phyloP scores from a whole-genome alignment of 2,797 vertebrate species.

The Sphenodon punctatus region DNA sequence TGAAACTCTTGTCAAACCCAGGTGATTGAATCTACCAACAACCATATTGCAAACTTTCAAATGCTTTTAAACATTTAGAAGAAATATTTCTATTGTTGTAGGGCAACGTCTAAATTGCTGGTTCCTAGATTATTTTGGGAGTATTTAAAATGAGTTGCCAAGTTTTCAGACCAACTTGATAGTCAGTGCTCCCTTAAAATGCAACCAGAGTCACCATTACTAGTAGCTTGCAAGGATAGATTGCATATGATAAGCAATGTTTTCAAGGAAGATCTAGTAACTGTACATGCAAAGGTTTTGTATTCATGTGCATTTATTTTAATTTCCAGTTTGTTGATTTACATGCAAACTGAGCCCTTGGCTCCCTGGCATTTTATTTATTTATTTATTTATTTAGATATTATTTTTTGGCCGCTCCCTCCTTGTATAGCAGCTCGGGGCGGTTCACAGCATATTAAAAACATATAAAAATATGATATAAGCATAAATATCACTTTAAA shows the following conservation, averaged over 20 bases:
- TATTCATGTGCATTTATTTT: background rate
- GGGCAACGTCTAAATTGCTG: background rate
- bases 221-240: background rate
- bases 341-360: rapidly evolving
- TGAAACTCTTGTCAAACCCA: rapidly evolving
- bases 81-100: too few species aligned
- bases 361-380: rapidly evolving
- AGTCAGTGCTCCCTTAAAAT: background rate
- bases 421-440: too few species aligned
- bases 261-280: rapidly evolving
- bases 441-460: too few species aligned
- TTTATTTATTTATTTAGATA: too few species aligned
- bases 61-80: too few species aligned
- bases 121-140: background rate
- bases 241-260: background rate
- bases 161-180: background rate
- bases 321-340: background rate
- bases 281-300: background rate
- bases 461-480: too few species aligned
- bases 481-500: background rate
- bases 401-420: too few species aligned
- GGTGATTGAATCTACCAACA: background rate
- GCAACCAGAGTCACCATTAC: background rate
- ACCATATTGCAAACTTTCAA: background rate
- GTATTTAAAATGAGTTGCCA: background rate